These are phyloP conservation scores for Oncorhynchus kisutch DNA, from an alignment of 2,113 vertebrate species.

Conservation along the genomic window DNA sequence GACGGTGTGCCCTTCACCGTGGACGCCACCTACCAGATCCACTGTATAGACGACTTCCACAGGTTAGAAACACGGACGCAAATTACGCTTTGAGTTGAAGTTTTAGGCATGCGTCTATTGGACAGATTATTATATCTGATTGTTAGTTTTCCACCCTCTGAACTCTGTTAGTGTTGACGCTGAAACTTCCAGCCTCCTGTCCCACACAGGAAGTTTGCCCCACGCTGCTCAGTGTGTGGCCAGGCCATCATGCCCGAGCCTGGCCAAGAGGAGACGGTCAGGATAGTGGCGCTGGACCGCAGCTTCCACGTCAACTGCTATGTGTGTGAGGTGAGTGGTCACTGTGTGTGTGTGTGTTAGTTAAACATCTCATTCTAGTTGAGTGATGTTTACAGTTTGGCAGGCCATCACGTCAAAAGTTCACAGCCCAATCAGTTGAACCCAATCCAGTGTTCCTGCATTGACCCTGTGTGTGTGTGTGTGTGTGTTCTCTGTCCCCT, in stretches of 20 bases:
- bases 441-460: background rate
- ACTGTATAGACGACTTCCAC: slow-evolving; percentile 91
- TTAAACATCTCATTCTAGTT: background rate
- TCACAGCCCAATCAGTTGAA: background rate
- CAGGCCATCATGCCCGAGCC: slow-evolving; percentile 89
- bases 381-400: background rate
- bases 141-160: too few species aligned
- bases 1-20: slow-evolving; percentile 89
- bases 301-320: slow-evolving; percentile 90
- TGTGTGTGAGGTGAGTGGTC: slow-evolving; percentile 80
- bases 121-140: too few species aligned
- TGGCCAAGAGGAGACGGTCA: slow-evolving; percentile 86
- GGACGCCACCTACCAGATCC: slow-evolving; percentile 86
- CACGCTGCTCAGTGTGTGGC: slow-evolving; percentile 84
- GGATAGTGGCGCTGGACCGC: slow-evolving; percentile 87
- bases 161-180: background rate
- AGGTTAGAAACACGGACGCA: slow-evolving; percentile 62
- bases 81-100: too few species aligned
- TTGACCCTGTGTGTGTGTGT: background rate
- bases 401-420: background rate
- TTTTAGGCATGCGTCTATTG: too few species aligned
- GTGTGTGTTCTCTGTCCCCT: background rate
- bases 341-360: background rate
- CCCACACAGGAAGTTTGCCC: slow-evolving; percentile 82
- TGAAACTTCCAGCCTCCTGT: too few species aligned